These are phyloP conservation scores for Crotophaga sulcirostris DNA, from an alignment of 2,113 vertebrate genomes.

Conservation along the genomic window DNA sequence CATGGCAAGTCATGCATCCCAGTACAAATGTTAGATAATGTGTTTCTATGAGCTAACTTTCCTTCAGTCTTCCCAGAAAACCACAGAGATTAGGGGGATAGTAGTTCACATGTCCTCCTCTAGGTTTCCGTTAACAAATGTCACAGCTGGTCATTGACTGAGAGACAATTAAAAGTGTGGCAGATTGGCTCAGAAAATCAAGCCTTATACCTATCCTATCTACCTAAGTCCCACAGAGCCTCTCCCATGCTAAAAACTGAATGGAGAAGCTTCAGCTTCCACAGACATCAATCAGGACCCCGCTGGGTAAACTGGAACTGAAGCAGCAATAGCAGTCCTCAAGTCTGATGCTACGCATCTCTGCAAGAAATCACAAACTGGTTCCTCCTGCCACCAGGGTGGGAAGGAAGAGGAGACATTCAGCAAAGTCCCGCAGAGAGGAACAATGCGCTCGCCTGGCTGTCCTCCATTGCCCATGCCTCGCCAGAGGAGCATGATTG, in stretches of 20 bases:
- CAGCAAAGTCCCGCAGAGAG: background rate
- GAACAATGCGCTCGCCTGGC: background rate
- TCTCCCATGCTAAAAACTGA: background rate
- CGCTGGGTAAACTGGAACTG: background rate
- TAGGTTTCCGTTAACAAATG: background rate
- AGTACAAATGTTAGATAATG: background rate
- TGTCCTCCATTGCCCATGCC: background rate
- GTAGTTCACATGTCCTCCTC: slow-evolving; percentile 14
- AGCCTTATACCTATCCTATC: background rate
- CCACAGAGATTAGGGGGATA: slow-evolving; percentile 15
- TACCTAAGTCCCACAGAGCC: background rate
- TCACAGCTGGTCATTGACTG: background rate
- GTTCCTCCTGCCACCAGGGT: background rate
- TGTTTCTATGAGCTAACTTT: slow-evolving; percentile 20
- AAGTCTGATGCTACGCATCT: background rate
- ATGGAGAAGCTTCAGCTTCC: background rate
- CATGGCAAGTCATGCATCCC: background rate
- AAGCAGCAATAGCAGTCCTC: background rate
- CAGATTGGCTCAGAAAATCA: background rate
- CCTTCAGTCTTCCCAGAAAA: slow-evolving; percentile 47
- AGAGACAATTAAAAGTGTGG: slow-evolving; percentile 13
- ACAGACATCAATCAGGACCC: background rate
- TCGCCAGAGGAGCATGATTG: rapidly evolving
- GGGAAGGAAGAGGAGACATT: background rate
- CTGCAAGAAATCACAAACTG: background rate